Conservation (phyloP, 2,888 invertebrate genomes). For the Lamellibrachia satsuma region DNA sequence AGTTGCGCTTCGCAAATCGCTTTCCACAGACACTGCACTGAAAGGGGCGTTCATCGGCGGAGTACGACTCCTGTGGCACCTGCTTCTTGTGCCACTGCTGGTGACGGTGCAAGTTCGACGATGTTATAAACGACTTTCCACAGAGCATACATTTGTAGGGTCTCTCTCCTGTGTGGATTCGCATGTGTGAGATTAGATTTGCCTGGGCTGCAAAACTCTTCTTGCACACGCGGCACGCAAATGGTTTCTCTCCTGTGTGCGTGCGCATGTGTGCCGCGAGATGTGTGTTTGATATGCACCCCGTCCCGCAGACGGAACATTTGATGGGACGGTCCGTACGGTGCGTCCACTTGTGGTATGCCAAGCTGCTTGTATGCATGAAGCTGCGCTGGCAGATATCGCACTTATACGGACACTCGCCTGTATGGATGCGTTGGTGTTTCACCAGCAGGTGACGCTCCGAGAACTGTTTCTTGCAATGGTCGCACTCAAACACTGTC, state of each 20-base stretch:
- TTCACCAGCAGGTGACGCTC: background rate
- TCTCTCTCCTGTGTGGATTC: background rate
- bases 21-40: background rate
- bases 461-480: background rate
- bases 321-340: background rate
- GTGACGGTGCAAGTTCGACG: slow-evolving; percentile 6
- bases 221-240: background rate
- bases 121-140: background rate
- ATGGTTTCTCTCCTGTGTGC: background rate
- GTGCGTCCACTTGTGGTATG: background rate
- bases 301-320: background rate
- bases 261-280: background rate
- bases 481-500: background rate
- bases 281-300: background rate
- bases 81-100: background rate
- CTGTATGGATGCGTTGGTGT: background rate
- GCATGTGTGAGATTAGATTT: background rate
- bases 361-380: background rate
- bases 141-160: background rate
- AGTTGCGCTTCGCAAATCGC: background rate
- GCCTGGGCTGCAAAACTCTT: background rate
- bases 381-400: background rate
- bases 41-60: background rate
- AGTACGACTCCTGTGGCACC: background rate
- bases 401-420: background rate